Percentiles rank a stretch among this genome's conserved stretches.
phyloP scores from a whole-genome alignment of 2,113 vertebrate species.

The Myanophis thanlyinensis region DNA sequence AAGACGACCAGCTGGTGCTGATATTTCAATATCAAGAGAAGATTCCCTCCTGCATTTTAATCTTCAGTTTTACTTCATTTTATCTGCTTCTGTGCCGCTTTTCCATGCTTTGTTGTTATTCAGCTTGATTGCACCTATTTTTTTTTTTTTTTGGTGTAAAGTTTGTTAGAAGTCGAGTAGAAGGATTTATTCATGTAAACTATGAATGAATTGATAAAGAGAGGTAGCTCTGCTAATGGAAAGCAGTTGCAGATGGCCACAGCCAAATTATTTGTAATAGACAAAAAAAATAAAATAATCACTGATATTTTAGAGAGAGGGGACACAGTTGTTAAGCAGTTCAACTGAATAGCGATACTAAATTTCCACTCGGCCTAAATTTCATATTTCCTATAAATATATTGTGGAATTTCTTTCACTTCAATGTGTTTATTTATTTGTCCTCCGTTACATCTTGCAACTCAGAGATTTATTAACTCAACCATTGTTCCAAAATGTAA shows the following conservation, averaged over 20 bases:
- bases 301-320: fast-evolving
- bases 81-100: neutral
- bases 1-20: neutral
- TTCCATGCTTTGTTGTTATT: neutral
- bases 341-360: neutral
- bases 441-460: slow-evolving; percentile 16
- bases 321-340: neutral
- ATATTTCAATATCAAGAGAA: neutral
- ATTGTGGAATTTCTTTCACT: slow-evolving; percentile 16
- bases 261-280: neutral
- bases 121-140: neutral
- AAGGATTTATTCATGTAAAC: neutral
- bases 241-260: neutral
- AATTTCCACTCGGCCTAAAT: slow-evolving; percentile 3
- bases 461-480: slow-evolving; percentile 44
- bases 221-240: neutral
- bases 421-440: slow-evolving; percentile 24
- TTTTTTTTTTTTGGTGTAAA: no score
- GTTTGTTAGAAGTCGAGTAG: neutral
- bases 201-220: neutral
- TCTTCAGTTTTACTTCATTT: neutral
- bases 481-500: slow-evolving; percentile 40
- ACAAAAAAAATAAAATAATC: neutral
- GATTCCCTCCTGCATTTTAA: neutral
- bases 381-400: slow-evolving; percentile 22